Evolutionary conservation across 2,888 invertebrate genomes (phyloP).

Genomic region (Leptinotarsa peninsularis): DNA sequence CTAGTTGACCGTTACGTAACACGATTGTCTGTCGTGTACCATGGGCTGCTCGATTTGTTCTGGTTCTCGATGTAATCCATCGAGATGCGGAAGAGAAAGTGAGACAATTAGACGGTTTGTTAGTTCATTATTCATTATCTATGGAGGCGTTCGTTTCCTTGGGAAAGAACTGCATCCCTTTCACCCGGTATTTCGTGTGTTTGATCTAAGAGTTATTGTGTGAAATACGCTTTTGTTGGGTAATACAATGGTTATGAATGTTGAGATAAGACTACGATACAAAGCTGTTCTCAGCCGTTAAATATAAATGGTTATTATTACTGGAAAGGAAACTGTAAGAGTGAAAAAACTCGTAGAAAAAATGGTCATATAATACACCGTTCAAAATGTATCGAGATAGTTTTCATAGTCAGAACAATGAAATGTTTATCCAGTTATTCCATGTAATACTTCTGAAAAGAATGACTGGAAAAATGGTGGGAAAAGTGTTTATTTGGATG

Average conservation of each 20-base stretch:
- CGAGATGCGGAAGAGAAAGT: constrained; percentile 44
- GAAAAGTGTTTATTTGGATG: too few relatives aligned
- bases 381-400: neutral
- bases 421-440: too few relatives aligned
- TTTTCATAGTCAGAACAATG: too few relatives aligned
- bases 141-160: neutral
- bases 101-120: constrained; percentile 32
- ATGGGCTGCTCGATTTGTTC: constrained; percentile 23
- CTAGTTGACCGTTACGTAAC: constrained; percentile 3
- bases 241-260: neutral
- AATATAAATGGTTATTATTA: neutral
- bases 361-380: too few relatives aligned
- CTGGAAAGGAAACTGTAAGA: neutral
- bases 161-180: constrained; percentile 15
- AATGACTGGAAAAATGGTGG: too few relatives aligned
- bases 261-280: neutral
- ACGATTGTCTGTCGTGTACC: neutral
- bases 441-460: too few relatives aligned
- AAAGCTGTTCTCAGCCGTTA: neutral
- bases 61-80: constrained; percentile 34
- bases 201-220: neutral
- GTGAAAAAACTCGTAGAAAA: neutral
- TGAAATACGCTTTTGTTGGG: neutral
- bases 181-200: constrained; percentile 6
- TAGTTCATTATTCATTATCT: constrained; percentile 7